These are phyloP conservation scores for Nymphalis io DNA, from an alignment of 1,140 invertebrate genomes.

Conservation along the genomic window DNA sequence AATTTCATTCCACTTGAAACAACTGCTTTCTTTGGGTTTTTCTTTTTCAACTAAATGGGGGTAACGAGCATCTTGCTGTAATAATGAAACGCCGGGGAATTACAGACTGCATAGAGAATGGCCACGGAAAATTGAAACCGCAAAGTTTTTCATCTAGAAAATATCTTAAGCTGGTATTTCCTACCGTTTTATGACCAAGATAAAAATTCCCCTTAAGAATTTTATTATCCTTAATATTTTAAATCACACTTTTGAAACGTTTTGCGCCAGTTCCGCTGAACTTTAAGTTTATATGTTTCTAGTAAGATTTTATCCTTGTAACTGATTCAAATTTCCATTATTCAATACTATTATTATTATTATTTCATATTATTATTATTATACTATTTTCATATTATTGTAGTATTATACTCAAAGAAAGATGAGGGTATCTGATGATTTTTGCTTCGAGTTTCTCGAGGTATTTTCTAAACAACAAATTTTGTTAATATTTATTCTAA, in stretches of 20 bases:
- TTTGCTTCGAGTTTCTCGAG: too few relatives aligned
- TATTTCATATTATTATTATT: background rate
- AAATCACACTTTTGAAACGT: constrained; percentile 7
- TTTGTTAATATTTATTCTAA: too few relatives aligned
- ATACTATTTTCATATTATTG: background rate
- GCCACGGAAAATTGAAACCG: constrained; percentile 59
- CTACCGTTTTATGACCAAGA: constrained; percentile 27
- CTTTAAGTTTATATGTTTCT: background rate
- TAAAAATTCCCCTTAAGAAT: constrained; percentile 24
- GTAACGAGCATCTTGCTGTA: constrained; percentile 64
- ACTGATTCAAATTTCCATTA: background rate
- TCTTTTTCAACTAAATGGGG: constrained; percentile 56
- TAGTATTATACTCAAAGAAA: too few relatives aligned
- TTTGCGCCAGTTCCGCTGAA: constrained; percentile 3
- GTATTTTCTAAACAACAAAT: too few relatives aligned
- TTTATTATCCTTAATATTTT: constrained; percentile 18
- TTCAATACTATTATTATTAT: too few relatives aligned
- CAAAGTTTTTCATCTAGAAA: constrained; percentile 59
- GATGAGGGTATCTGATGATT: too few relatives aligned
- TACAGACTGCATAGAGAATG: constrained; percentile 61
- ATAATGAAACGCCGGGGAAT: constrained; percentile 60
- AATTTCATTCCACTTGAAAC: constrained; percentile 68
- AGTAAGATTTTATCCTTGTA: background rate
- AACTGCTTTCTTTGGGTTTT: constrained; percentile 51
- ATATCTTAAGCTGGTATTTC: constrained; percentile 27